Conservation (phyloP, 2,797 vertebrate species). For the Chelidonichthys spinosus region DNA sequence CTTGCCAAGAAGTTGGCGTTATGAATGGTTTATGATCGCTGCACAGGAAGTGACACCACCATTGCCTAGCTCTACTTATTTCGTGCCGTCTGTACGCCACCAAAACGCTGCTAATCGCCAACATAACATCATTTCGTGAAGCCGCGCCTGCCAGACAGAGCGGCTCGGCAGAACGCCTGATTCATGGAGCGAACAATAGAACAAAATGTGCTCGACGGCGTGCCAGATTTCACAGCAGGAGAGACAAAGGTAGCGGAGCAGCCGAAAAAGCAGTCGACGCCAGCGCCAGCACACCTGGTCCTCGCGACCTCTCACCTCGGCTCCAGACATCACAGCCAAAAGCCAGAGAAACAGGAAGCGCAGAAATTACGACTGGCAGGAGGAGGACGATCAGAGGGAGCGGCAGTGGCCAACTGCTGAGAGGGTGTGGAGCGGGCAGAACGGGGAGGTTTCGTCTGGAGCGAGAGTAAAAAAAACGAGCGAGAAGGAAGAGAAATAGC, state of each 20-base stretch:
- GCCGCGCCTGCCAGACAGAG: slow-evolving; percentile 36
- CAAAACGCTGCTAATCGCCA: slow-evolving; percentile 20
- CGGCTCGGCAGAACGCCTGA: slow-evolving; percentile 56
- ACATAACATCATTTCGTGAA: slow-evolving; percentile 53
- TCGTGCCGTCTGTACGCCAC: neutral
- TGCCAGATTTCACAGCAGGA: slow-evolving; percentile 60
- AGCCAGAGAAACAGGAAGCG: slow-evolving; percentile 60
- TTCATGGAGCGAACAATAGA: slow-evolving; percentile 64
- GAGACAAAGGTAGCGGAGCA: slow-evolving; percentile 56
- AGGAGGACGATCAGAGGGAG: slow-evolving; percentile 39
- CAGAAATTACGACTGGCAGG: slow-evolving; percentile 58
- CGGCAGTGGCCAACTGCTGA: slow-evolving; percentile 8
- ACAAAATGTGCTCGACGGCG: slow-evolving; percentile 49
- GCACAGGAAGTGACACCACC: neutral
- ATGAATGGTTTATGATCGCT: too few species aligned
- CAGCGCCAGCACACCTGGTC: slow-evolving; percentile 72
- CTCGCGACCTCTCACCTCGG: slow-evolving; percentile 66
- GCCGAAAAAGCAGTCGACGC: slow-evolving; percentile 34
- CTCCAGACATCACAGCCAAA: slow-evolving; percentile 58
- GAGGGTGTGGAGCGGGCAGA: slow-evolving; percentile 26
- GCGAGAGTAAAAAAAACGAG: neutral
- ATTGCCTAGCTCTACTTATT: neutral
- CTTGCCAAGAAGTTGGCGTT: neutral
- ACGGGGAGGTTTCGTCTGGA: slow-evolving; percentile 27
- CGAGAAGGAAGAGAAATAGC: slow-evolving; percentile 35